Evolutionary conservation across 2,888 invertebrate genomes (phyloP).

Genomic region (Ephialtes manifestator): DNA sequence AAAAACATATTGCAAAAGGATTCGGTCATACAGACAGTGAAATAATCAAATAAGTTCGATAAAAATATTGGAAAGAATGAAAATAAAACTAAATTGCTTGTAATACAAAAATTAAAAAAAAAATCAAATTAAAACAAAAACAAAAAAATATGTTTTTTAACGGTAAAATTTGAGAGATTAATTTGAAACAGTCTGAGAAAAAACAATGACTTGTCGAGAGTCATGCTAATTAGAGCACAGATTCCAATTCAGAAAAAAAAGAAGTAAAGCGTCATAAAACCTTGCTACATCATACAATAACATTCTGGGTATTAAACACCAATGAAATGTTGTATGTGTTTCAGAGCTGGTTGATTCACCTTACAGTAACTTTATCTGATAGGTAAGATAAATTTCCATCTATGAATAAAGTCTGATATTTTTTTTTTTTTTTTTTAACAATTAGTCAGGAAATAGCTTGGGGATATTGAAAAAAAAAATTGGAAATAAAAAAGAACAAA

Average conservation of each 20-base stretch:
- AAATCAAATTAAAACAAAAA: too few species aligned
- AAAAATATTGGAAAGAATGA: too few species aligned
- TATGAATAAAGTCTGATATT: constrained; percentile 3
- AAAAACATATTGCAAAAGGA: too few species aligned
- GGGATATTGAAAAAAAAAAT: neutral
- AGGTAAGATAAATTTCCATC: constrained; percentile 60
- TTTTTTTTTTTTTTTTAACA: neutral
- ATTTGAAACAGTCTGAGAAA: neutral
- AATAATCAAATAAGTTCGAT: neutral
- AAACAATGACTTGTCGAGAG: neutral
- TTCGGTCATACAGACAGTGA: too few species aligned
- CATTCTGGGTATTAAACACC: constrained; percentile 22
- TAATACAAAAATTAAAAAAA: too few species aligned
- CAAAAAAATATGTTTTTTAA: too few species aligned
- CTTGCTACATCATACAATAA: constrained; percentile 20
- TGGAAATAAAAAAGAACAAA: neutral
- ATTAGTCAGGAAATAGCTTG: neutral
- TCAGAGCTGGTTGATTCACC: constrained; percentile 66
- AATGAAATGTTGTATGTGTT: constrained; percentile 55
- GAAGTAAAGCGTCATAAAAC: neutral
- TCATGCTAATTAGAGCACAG: neutral
- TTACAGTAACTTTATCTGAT: constrained; percentile 68
- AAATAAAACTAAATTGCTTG: too few species aligned
- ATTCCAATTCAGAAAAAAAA: neutral
- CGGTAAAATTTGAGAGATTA: too few species aligned